A percentile compares a stretch with the other conserved stretches of the same genome.
Conservation (phyloP, 2,797 vertebrate genomes). For the Lepilemur septentrionalis region DNA sequence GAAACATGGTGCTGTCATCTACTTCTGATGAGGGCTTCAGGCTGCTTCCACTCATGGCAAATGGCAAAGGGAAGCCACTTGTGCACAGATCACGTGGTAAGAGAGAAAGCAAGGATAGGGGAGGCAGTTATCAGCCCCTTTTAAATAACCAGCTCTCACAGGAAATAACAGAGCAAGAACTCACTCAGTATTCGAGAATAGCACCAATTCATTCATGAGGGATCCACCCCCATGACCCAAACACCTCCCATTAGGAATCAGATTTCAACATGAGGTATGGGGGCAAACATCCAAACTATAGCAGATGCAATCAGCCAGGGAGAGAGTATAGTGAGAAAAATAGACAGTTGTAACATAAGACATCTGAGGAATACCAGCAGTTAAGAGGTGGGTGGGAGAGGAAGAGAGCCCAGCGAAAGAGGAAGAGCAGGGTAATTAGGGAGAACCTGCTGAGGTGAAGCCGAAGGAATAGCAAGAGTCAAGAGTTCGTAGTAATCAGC, state of each 20-base stretch:
- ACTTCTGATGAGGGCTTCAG: not conserved
- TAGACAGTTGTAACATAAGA: not conserved
- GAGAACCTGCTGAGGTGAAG: not conserved
- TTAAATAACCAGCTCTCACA: not conserved
- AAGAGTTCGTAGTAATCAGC: not conserved
- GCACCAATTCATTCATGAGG: not conserved
- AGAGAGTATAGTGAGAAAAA: not conserved
- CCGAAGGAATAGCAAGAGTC: not conserved
- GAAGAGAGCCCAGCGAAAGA: not conserved
- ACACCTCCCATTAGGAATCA: not conserved
- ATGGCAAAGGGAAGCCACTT: not conserved
- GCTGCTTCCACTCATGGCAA: not conserved
- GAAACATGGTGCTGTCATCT: not conserved
- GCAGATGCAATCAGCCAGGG: not conserved
- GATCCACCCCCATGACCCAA: not conserved
- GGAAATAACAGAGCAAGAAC: not conserved
- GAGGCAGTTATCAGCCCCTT: not conserved
- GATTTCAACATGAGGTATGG: not conserved
- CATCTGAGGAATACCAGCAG: not conserved
- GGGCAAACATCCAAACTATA: not conserved
- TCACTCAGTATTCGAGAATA: not conserved
- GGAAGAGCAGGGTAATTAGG: not conserved
- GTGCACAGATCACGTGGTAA: not conserved
- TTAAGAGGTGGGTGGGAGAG: not conserved
- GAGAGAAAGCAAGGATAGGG: not conserved